Evolutionary conservation across 2,888 invertebrate genomes (phyloP), one percentile per base, ranked within the genome.

Genomic region (Endotricha flammealis): DNA sequence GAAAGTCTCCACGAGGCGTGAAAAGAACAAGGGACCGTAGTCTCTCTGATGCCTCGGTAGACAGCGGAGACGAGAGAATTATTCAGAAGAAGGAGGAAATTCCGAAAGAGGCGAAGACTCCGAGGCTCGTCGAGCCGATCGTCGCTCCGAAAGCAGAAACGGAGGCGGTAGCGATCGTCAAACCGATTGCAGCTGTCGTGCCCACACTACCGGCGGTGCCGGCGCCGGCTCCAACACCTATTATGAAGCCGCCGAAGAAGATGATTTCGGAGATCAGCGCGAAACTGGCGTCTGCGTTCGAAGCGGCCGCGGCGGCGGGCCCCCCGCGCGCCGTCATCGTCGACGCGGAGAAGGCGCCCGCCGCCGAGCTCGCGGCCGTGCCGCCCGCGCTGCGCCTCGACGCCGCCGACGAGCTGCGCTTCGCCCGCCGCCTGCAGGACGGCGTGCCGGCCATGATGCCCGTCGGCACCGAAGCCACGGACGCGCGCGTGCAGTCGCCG

Each of bases 1-100:
- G 91, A 25, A 92, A 92, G 57, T 91, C 92, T 20, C 90, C 92
- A 0, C 87, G 93, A 36, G 89, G 90, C 3, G 85, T 80, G 1
- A 88, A 90, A 40, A 89, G 91, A 43, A 82, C 88, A 1, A 88
- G 91, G 47, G 91, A 91, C 44, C 85, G 92, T 32, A 89, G 92
- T 53, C 76, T 88, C 6, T 92, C 92, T 0, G 92, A 91, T 42
- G 90, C 90, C 1, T 90, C 91, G 1, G 78, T 90, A 4, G 91
- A 91, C 38, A 90, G 90, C 27, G 86, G 86, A 27, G 91, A 91
- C 43, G 91, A 91, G 44, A 89, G 89, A 49, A 48, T n/a, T n/a
- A n/a, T 48, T 3, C 13, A 45, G 2, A 83, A 73, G 40, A 71
- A 63, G 28, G 78, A 78, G 3, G 81, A 81, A 2, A 34, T 43